Evolutionary conservation across 2,797 vertebrate genomes (phyloP).

Genomic region (Hemibagrus guttatus): DNA sequence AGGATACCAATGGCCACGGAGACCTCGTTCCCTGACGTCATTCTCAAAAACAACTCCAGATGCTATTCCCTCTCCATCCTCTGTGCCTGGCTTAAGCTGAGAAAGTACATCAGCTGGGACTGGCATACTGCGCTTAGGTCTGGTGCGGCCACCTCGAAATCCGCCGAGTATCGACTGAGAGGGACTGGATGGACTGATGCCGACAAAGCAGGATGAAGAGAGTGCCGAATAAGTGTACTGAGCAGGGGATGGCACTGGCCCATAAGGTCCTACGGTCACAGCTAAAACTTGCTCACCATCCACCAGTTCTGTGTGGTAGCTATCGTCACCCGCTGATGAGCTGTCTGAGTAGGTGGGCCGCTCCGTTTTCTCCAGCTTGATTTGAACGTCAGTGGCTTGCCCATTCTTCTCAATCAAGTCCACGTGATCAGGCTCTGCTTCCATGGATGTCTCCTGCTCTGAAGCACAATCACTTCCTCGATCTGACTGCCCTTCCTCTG

Average conservation of each 20-base stretch:
- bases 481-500: constrained; percentile 96
- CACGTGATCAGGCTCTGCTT: constrained; percentile 90
- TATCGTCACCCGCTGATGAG: constrained; percentile 95
- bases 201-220: constrained; percentile 83
- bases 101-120: constrained; percentile 67
- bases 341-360: constrained; percentile 94
- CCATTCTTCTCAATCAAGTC: constrained; percentile 89
- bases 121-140: constrained; percentile 81
- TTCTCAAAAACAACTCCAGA: constrained; percentile 80
- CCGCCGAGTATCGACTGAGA: constrained; percentile 93
- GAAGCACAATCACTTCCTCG: constrained; percentile 91
- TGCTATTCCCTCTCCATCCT: constrained; percentile 78
- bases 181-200: constrained; percentile 88
- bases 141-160: constrained; percentile 87
- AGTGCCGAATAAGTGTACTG: constrained; percentile 87
- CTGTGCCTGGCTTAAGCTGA: constrained; percentile 66
- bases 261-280: constrained; percentile 93
- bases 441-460: constrained; percentile 90
- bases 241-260: constrained; percentile 88
- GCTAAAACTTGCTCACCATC: constrained; percentile 96
- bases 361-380: constrained; percentile 93
- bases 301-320: constrained; percentile 96
- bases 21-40: constrained; percentile 86
- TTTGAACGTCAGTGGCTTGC: constrained; percentile 89
- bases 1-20: constrained; percentile 92